A percentile compares a stretch with the other conserved stretches of the same genome.
These are phyloP conservation scores for Nasonia vitripennis DNA, from an alignment of 1,140 invertebrate genomes.

Conservation along the genomic window DNA sequence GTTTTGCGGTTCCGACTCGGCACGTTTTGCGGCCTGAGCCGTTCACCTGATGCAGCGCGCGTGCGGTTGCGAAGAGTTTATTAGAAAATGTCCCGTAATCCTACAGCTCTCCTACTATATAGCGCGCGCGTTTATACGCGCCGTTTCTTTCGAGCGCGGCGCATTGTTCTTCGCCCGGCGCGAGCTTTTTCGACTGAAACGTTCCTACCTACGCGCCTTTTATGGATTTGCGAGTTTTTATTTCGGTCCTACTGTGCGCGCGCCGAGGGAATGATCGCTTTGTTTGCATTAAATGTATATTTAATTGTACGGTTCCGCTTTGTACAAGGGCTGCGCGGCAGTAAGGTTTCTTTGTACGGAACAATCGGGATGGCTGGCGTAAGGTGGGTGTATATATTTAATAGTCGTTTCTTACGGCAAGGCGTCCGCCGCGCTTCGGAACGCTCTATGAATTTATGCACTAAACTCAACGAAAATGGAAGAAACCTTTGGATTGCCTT, in stretches of 20 bases:
- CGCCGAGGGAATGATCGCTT: neutral
- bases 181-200: neutral
- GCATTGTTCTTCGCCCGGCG: too few relatives aligned
- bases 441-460: neutral
- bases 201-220: neutral
- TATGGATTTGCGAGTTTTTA: neutral
- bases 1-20: neutral
- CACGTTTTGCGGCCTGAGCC: neutral
- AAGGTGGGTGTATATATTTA: neutral
- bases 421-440: neutral
- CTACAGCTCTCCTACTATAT: neutral
- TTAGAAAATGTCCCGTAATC: neutral
- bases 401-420: neutral
- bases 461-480: neutral
- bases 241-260: neutral
- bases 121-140: neutral
- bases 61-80: neutral
- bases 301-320: neutral
- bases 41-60: neutral
- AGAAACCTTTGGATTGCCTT: neutral
- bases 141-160: too few relatives aligned
- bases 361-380: neutral
- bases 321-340: neutral
- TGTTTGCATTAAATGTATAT: constrained; percentile 5
- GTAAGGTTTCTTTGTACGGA: neutral